A percentile compares a stretch with the other conserved stretches of the same genome.
These are phyloP conservation scores for Anhinga rufa DNA, from an alignment of 2,113 vertebrate genomes.

Conservation along the genomic window DNA sequence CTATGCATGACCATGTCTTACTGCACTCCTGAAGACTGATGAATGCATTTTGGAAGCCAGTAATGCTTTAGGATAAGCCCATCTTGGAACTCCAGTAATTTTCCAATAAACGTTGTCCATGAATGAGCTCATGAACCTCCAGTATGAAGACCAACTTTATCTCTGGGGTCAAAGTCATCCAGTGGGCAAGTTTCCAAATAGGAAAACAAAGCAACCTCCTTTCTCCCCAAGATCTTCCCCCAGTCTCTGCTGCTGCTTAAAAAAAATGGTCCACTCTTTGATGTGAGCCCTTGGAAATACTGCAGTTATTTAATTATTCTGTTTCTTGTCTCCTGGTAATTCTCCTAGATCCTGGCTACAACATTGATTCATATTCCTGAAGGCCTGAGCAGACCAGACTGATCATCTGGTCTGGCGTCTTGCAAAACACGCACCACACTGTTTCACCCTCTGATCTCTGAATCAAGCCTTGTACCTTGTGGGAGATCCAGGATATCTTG, in stretches of 20 bases:
- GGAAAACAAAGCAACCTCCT: constrained; percentile 30
- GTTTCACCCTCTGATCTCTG: not conserved
- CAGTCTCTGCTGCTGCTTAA: not conserved
- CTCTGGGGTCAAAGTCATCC: constrained; percentile 9
- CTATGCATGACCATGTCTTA: constrained; percentile 25
- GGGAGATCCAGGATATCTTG: not conserved
- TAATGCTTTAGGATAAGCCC: constrained; percentile 64
- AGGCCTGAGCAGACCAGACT: not conserved
- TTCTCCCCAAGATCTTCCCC: not conserved
- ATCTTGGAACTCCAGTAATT: constrained; percentile 46
- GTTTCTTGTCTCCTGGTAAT: constrained; percentile 9
- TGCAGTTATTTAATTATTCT: constrained; percentile 4
- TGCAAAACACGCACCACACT: not conserved
- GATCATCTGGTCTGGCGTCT: constrained; percentile 19
- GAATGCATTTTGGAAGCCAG: constrained; percentile 63
- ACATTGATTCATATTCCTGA: constrained; percentile 29
- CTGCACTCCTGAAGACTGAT: constrained; percentile 56
- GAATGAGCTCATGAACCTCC: constrained; percentile 48
- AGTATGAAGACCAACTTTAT: constrained; percentile 53
- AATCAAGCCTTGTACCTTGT: not conserved
- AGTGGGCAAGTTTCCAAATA: constrained; percentile 21
- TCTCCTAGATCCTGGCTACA: not conserved
- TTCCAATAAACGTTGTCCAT: constrained; percentile 32
- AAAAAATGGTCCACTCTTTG: not conserved
- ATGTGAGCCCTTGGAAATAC: not conserved